Conservation (phyloP, 1,140 invertebrate species). For the Eubasilissa regina region DNA sequence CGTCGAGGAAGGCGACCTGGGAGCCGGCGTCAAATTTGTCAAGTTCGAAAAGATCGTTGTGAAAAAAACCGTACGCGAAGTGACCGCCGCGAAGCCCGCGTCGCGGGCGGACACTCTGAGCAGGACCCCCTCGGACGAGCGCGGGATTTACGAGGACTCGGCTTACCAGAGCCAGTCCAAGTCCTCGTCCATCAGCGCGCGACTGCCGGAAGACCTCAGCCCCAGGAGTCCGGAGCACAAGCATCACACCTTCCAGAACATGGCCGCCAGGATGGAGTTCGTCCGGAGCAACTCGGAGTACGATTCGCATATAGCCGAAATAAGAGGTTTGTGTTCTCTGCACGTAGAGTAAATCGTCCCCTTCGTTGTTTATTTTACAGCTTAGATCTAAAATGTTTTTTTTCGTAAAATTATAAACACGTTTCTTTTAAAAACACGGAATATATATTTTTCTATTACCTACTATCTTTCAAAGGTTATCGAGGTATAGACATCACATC, state of each 20-base stretch:
- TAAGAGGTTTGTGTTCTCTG: constrained; percentile 79
- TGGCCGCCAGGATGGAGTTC: constrained; percentile 76
- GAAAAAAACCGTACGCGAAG: constrained; percentile 72
- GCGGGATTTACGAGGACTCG: constrained; percentile 70
- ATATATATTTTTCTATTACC: too few species aligned
- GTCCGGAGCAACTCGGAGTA: constrained; percentile 84
- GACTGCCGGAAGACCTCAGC: constrained; percentile 61
- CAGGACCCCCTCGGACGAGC: constrained; percentile 74
- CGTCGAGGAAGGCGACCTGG: constrained; percentile 77
- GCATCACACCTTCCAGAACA: constrained; percentile 69
- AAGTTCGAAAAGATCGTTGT: constrained; percentile 80
- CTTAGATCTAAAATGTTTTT: too few species aligned
- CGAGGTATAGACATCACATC: too few species aligned
- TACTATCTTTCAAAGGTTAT: too few species aligned
- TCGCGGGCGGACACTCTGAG: constrained; percentile 63
- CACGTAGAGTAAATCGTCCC: too few species aligned
- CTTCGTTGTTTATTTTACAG: too few species aligned
- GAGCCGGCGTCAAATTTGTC: constrained; percentile 75
- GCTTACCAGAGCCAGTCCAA: constrained; percentile 75
- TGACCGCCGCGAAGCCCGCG: constrained; percentile 61
- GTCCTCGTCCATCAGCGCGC: constrained; percentile 70
- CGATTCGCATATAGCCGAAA: constrained; percentile 89
- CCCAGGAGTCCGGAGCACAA: constrained; percentile 63
- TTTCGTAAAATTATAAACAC: too few species aligned
- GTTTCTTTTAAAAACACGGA: too few species aligned